These are phyloP conservation scores for Tipula vernalis DNA, from an alignment of 2,888 invertebrate species.

Conservation along the genomic window DNA sequence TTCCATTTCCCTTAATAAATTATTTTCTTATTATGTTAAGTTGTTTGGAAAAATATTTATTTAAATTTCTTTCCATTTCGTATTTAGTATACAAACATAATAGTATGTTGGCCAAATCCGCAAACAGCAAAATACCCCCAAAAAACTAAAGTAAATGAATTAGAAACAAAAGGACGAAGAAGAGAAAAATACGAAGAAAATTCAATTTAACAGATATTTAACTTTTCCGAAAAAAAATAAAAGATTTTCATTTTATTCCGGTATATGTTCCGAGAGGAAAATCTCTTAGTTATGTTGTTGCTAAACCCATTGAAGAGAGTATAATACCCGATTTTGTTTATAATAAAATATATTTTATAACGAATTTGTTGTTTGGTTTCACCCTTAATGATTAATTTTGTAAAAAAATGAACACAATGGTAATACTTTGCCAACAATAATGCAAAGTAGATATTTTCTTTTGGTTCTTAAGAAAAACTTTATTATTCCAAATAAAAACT, in stretches of 20 bases:
- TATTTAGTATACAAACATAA: too few species aligned
- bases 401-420: neutral
- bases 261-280: neutral
- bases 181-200: neutral
- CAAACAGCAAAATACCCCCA: neutral
- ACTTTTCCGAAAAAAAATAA: neutral
- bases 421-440: neutral
- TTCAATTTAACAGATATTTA: neutral
- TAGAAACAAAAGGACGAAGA: neutral
- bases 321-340: neutral
- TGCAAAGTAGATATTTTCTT: neutral
- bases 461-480: neutral
- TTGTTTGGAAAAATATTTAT: constrained; percentile 4
- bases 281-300: neutral
- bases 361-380: neutral
- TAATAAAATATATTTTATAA: neutral
- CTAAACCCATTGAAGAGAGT: neutral
- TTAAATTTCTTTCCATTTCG: neutral
- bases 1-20: neutral
- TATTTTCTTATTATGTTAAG: neutral
- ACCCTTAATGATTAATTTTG: neutral
- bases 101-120: neutral
- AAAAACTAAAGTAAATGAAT: neutral
- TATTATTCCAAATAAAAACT: neutral
- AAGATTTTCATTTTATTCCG: neutral